These are phyloP conservation scores for Periophthalmus magnuspinnatus DNA, from an alignment of 2,797 vertebrate species.

Conservation along the genomic window DNA sequence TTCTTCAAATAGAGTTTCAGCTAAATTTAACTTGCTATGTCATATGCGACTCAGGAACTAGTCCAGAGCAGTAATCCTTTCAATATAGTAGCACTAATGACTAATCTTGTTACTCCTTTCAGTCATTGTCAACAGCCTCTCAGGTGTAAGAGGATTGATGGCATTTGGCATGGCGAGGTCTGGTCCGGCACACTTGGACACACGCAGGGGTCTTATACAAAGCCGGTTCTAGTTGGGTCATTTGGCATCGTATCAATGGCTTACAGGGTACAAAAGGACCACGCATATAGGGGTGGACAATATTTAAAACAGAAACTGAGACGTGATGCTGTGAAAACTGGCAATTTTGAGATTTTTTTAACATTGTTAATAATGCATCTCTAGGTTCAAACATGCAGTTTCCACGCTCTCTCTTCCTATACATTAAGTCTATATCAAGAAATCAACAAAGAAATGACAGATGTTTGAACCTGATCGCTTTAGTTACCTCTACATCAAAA, in stretches of 20 bases:
- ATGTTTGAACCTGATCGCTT: too few relatives aligned
- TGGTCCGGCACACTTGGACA: constrained; percentile 29
- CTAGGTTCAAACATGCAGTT: too few relatives aligned
- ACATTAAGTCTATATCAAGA: too few relatives aligned
- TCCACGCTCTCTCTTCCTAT: too few relatives aligned
- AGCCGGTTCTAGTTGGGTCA: constrained; percentile 15
- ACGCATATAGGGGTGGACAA: not conserved
- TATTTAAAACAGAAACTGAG: not conserved
- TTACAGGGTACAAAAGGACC: not conserved
- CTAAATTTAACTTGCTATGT: constrained; percentile 5
- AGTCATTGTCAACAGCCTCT: constrained; percentile 27
- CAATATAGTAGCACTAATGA: constrained; percentile 9
- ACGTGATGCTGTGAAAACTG: too few relatives aligned
- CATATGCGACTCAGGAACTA: constrained; percentile 20
- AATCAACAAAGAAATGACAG: too few relatives aligned
- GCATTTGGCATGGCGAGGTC: constrained; percentile 28
- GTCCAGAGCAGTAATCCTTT: constrained; percentile 25
- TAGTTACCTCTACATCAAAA: too few relatives aligned
- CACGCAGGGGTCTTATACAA: constrained; percentile 14
- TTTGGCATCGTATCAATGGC: not conserved
- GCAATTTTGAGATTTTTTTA: too few relatives aligned
- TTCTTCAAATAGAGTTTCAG: not conserved
- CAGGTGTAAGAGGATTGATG: constrained; percentile 57
- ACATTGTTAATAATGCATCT: too few relatives aligned
- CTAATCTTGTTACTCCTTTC: constrained; percentile 46